Conservation (phyloP, 2,113 vertebrate species). For the Tachysurus fulvidraco region DNA sequence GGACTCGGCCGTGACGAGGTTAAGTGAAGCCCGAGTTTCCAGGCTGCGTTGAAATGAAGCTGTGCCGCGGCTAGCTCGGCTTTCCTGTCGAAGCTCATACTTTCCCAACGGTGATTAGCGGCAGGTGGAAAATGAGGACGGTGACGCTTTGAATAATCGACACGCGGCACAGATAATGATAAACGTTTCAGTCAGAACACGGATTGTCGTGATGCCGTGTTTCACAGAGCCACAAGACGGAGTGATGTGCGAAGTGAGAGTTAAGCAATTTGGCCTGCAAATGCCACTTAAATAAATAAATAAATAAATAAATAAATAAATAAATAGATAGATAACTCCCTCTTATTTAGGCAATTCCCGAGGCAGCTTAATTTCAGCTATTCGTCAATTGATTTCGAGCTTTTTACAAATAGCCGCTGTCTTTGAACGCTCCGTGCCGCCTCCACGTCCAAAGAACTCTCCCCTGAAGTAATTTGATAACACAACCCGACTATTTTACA, state of each 20-base stretch:
- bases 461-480: constrained; percentile 66
- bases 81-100: constrained; percentile 27
- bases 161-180: constrained; percentile 4
- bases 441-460: constrained; percentile 56
- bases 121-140: constrained; percentile 33
- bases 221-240: not conserved
- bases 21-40: constrained; percentile 23
- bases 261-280: constrained; percentile 19
- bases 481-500: constrained; percentile 63
- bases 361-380: constrained; percentile 48
- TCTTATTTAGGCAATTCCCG: constrained; percentile 25
- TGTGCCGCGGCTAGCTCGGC: not conserved
- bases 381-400: constrained; percentile 67
- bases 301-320: constrained; percentile 10
- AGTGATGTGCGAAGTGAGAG: not conserved
- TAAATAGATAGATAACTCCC: constrained; percentile 13
- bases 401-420: constrained; percentile 57
- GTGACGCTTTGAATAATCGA: constrained; percentile 27
- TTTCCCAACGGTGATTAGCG: constrained; percentile 25
- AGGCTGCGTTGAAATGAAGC: constrained; percentile 16
- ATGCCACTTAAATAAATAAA: constrained; percentile 16
- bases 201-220: not conserved
- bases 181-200: constrained; percentile 1
- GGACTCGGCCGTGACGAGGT: constrained; percentile 10
- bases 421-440: constrained; percentile 62